Base-by-base conservation (phyloP, 2,888 invertebrate species). In the Gandaritis pyraliata region DNA sequence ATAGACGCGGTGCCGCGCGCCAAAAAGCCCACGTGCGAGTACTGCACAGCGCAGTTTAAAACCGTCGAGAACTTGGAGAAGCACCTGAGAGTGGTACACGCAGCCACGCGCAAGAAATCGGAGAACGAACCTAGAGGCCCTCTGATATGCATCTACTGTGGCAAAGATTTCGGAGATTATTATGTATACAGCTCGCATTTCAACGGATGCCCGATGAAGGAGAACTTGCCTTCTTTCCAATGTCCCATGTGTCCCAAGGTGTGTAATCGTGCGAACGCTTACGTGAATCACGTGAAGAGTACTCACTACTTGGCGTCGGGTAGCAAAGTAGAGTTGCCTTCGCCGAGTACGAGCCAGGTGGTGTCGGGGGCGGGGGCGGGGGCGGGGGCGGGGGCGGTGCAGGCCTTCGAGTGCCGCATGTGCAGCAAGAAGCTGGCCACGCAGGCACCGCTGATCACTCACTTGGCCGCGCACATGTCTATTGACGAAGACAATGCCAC, bases 401-500 rank as follows among this genome's bases (percentile, higher is more conserved):
- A 73, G 47, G 54, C 56, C 15, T 76, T 73, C 48, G 83, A 87
- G 53, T 92, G 93, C 70, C 81, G 90, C 29, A 84, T 91, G 76
- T 93, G 93, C 64, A 75, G 63, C 51, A 83, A 83, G 72, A 83
- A 82, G 66, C 73, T 92, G 43, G 65, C 80, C 4, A 76, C 85
- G 4, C 90, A 92, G 64, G 86, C 84, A 10, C 67, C 73, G 59
- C 81, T 93, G 15, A 87, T 92, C 55, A 79, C 76, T 56, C 93
- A 93, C 65, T 71, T 93, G 16, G 87, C 90, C 0, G 83, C 82
- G 12, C 93, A 93, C 64, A 86, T 92, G 78, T 81, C 89, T 1
- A 82, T 86, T 54, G 87, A 83, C 0, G 78, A 78, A 15, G 78
- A 79, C 2, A 75, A 71, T 11, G 76, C 57, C 7, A 71, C 55